Percentiles rank a stretch among this genome's conserved stretches.
Evolutionary conservation across 64 coral and sea anemone genomes (phyloP).

Genomic region (Actinia equina): DNA sequence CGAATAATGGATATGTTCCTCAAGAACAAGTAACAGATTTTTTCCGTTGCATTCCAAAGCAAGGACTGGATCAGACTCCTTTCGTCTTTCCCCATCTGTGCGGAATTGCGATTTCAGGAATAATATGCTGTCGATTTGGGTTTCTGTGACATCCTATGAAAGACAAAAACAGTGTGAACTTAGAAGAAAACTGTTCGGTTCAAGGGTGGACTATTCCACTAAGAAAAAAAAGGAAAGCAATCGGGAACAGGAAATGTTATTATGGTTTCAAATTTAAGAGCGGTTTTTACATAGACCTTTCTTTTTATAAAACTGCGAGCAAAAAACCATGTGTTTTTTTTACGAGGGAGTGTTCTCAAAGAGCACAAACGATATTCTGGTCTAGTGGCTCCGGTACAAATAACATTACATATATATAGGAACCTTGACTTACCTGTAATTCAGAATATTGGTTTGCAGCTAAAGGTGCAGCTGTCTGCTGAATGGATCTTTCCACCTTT

Average conservation of each 20-base stretch:
- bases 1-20: slow-evolving; percentile 79
- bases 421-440: not conserved
- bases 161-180: not conserved
- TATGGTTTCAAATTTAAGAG: too few species aligned
- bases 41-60: slow-evolving; percentile 86
- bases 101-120: not conserved
- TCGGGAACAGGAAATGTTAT: too few species aligned
- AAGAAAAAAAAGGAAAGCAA: too few species aligned
- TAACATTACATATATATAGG: too few species aligned
- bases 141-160: not conserved
- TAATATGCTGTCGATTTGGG: not conserved
- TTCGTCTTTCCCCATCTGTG: not conserved
- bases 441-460: not conserved
- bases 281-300: too few species aligned
- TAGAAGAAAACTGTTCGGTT: not conserved
- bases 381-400: too few species aligned
- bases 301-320: too few species aligned
- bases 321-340: too few species aligned
- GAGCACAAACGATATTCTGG: too few species aligned
- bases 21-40: slow-evolving; percentile 77
- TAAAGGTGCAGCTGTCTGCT: not conserved
- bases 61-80: slow-evolving; percentile 5
- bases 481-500: not conserved
- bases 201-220: not conserved
- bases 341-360: too few species aligned